Conservation (phyloP, 2,797 vertebrate species). For the Antennarius maculatus region DNA sequence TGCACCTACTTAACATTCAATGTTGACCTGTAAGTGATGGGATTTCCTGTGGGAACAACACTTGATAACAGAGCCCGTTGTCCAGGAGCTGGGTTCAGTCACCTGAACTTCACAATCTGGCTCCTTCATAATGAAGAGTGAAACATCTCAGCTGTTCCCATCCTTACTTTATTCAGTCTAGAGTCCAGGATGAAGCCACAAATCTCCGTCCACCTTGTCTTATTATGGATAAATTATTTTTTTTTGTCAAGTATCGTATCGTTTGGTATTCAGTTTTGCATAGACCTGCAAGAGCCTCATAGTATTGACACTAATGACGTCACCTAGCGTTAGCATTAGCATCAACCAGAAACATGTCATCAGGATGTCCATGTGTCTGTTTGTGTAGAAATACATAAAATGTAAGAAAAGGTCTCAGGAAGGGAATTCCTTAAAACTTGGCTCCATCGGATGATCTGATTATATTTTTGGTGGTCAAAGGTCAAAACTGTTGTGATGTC, state of each 20-base stretch:
- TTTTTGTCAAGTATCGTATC: background rate
- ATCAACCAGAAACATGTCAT: too few species aligned
- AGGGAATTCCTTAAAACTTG: too few species aligned
- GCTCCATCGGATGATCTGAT: too few species aligned
- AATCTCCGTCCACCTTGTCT: background rate
- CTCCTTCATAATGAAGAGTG: background rate
- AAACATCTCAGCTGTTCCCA: slow-evolving; percentile 4
- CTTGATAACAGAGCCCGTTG: slow-evolving; percentile 32
- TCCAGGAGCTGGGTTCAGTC: slow-evolving; percentile 6
- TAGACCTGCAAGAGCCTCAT: background rate
- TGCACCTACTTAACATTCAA: slow-evolving; percentile 47
- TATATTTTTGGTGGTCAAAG: too few species aligned
- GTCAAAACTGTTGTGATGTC: too few species aligned
- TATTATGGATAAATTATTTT: background rate
- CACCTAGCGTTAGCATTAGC: background rate
- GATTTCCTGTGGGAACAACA: slow-evolving; percentile 66
- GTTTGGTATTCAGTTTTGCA: background rate
- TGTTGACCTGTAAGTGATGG: slow-evolving; percentile 19
- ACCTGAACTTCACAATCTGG: slow-evolving; percentile 8
- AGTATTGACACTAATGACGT: background rate
- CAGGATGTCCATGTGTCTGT: too few species aligned
- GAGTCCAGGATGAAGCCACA: background rate
- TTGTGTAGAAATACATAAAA: too few species aligned
- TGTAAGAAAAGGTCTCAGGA: too few species aligned
- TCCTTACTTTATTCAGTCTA: slow-evolving; percentile 9